Conservation (phyloP, 2,113 vertebrate genomes). For the Phrynosoma blainvillii region DNA sequence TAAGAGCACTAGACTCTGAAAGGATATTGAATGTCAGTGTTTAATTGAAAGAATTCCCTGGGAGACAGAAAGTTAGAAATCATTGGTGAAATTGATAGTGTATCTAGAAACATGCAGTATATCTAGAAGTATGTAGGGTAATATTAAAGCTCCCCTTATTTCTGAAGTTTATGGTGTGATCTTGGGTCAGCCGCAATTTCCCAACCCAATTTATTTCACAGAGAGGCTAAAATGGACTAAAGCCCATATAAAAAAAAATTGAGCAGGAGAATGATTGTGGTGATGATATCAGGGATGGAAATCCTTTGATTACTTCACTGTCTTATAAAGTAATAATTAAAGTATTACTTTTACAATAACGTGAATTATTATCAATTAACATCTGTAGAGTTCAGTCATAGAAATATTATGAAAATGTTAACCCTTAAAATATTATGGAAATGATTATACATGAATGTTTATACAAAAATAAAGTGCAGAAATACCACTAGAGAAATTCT, state of each 20-base stretch:
- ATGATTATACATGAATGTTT: too few relatives aligned
- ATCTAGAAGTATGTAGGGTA: not conserved
- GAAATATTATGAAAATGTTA: too few relatives aligned
- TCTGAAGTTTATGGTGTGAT: not conserved
- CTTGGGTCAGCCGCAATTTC: not conserved
- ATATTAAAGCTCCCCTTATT: not conserved
- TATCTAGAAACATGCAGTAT: not conserved
- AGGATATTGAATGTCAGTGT: not conserved
- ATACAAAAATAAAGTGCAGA: too few relatives aligned
- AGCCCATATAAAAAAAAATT: not conserved
- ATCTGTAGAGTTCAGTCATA: too few relatives aligned
- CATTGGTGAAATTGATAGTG: not conserved
- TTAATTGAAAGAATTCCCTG: not conserved
- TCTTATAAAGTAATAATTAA: too few relatives aligned
- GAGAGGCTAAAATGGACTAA: not conserved
- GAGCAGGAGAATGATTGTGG: not conserved
- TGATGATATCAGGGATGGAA: too few relatives aligned
- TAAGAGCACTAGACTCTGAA: slow-evolving; percentile 39
- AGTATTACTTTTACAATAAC: too few relatives aligned
- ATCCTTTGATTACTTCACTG: too few relatives aligned
- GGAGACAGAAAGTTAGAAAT: not conserved
- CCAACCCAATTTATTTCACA: not conserved
- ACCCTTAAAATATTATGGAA: too few relatives aligned
- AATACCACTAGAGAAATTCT: too few relatives aligned
- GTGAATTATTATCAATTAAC: too few relatives aligned